These are phyloP conservation scores for Centropyge bicolor DNA, from an alignment of 2,797 vertebrate species.

Conservation along the genomic window DNA sequence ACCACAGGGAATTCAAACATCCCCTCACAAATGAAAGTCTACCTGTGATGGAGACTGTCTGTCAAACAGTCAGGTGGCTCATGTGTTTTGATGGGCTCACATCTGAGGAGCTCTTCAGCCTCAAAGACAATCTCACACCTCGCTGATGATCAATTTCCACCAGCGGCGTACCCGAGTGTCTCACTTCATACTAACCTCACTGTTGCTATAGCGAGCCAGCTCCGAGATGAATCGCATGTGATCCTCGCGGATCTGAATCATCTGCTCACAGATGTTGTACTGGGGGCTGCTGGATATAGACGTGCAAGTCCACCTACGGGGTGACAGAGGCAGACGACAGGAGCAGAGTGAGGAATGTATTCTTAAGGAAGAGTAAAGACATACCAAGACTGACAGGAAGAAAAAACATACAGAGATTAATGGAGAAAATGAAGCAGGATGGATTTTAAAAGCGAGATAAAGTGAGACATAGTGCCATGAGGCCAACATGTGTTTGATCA, in stretches of 20 bases:
- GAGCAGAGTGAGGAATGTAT: not conserved
- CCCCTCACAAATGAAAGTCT: slow-evolving; percentile 6
- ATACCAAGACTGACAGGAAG: not conserved
- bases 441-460: not conserved
- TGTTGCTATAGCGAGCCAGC: slow-evolving; percentile 99
- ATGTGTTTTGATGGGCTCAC: not conserved
- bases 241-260: slow-evolving; percentile 98
- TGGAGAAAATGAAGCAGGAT: not conserved
- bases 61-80: not conserved
- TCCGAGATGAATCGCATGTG: slow-evolving; percentile 99
- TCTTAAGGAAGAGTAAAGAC: not conserved
- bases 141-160: not conserved
- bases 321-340: not conserved
- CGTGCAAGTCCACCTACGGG: slow-evolving; percentile 93
- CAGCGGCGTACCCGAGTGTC: not conserved
- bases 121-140: slow-evolving; percentile 5
- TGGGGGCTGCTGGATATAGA: slow-evolving; percentile 97
- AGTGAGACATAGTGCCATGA: not conserved
- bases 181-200: slow-evolving; percentile 86
- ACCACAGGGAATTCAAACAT: slow-evolving; percentile 30
- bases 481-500: not conserved
- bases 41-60: not conserved
- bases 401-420: not conserved
- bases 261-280: slow-evolving; percentile 99
- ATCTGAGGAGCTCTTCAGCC: not conserved